Evolutionary conservation across 2,888 invertebrate species (phyloP), one percentile per base, ranked within the genome.

Genomic region (Alcis repandata): DNA sequence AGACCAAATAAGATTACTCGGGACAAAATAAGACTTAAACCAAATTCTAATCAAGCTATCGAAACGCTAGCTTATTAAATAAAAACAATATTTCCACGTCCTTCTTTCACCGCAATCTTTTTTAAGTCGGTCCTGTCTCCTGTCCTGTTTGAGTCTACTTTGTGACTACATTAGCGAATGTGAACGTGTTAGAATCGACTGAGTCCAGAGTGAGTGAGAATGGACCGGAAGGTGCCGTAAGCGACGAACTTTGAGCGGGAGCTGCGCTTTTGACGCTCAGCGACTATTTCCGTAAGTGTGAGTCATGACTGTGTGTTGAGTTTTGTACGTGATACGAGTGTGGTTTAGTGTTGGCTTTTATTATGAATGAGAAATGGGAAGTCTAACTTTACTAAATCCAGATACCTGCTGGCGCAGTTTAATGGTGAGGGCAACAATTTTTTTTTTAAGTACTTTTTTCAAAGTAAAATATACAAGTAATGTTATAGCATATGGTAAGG

Each of bases 151-250:
- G 22, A 38, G 40, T 20, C 10, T 10, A 46, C 48, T 48, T 45
- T 27, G 41, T 11, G 38, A 32, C 41, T 22, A 36, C 38, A 38
- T 51, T 59, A 59, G 58, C 48, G 46, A 70, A 63, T 58, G 67
- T 62, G 73, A 63, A 69, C 70, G 68, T 70, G 69, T 65, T 73
- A 68, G 68, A 70, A 70, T 70, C 49, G 73, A 71, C 70, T 63
- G 54, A 57, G 67, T 59, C 54, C 66, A 43, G 1, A 54, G 46
- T 59, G 48, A 62, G 63, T 65, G 67, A 63, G 60, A 70, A 72
- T 49, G 43, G 49, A 46, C 27, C 45, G 75, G 62, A 66, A 48
- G 19, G 45, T 32, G 54, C 45, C 51, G 0, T 41, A 76, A 76
- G 75, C 51, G 15, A 73, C 46, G 60, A 69, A 62, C 70, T 70